Evolutionary conservation across 2,888 invertebrate species (phyloP).

Genomic region (Mayetiola destructor): DNA sequence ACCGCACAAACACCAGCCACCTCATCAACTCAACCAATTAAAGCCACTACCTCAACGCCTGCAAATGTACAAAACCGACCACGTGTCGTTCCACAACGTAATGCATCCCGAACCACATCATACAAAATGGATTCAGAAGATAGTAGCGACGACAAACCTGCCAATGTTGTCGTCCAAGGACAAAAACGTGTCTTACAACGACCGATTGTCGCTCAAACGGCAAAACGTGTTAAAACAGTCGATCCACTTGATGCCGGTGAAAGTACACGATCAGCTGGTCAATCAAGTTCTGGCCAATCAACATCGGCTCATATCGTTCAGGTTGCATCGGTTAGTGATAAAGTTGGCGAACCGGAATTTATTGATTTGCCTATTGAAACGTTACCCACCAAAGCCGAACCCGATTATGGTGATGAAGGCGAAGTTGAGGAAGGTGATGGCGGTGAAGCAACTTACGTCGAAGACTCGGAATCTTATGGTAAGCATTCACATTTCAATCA

Average conservation of each 20-base stretch:
- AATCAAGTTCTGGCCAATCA: slow-evolving; percentile 28
- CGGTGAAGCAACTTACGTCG: slow-evolving; percentile 48
- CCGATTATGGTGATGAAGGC: slow-evolving; percentile 45
- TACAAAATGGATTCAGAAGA: slow-evolving; percentile 52
- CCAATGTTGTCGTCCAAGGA: slow-evolving; percentile 30
- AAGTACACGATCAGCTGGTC: slow-evolving; percentile 27
- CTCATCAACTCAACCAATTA: slow-evolving; percentile 35
- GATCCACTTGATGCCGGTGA: slow-evolving; percentile 45
- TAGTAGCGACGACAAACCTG: slow-evolving; percentile 45
- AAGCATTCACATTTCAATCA: slow-evolving; percentile 19
- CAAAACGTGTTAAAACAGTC: slow-evolving; percentile 32
- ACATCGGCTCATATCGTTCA: slow-evolving; percentile 36
- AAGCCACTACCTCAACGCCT: slow-evolving; percentile 48
- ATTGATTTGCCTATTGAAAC: slow-evolving; percentile 35
- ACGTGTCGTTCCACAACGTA: slow-evolving; percentile 29
- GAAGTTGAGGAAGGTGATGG: slow-evolving; percentile 48
- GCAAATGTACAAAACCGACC: slow-evolving; percentile 18
- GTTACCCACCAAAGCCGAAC: slow-evolving; percentile 51
- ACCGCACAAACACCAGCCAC: slow-evolving; percentile 42
- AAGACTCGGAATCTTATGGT: slow-evolving; percentile 52
- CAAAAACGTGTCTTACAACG: slow-evolving; percentile 33
- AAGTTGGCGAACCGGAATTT: slow-evolving; percentile 31
- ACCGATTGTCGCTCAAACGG: slow-evolving; percentile 22
- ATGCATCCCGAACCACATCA: slow-evolving; percentile 24
- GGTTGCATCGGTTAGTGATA: slow-evolving; percentile 35